Evolutionary conservation across 2,113 vertebrate species (phyloP).

Genomic region (Hippolais icterina): DNA sequence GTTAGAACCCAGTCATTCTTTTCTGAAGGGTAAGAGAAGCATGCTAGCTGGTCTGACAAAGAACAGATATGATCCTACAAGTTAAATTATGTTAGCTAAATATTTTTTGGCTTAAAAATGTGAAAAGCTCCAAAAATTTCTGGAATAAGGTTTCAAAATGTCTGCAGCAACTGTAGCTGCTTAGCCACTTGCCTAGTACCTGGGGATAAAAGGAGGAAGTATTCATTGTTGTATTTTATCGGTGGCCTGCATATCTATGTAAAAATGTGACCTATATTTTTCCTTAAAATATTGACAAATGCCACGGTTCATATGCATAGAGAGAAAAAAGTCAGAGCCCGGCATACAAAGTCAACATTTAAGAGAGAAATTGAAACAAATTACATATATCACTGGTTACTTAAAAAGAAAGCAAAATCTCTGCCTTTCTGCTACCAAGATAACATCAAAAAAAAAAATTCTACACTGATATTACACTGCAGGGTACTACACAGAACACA

Average conservation of each 20-base stretch:
- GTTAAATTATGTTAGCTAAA: neutral
- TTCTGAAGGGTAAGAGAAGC: neutral
- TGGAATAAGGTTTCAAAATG: neutral
- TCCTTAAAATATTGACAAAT: neutral
- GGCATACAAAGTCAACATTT: neutral
- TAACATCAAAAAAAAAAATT: constrained; percentile 26
- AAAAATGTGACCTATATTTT: neutral
- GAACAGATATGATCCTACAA: neutral
- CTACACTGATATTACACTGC: neutral
- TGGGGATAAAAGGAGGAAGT: neutral
- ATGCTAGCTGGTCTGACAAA: neutral
- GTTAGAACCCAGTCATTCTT: neutral
- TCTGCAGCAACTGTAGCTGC: neutral
- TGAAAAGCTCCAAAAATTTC: neutral
- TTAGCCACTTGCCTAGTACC: neutral
- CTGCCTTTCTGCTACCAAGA: neutral
- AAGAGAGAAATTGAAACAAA: neutral
- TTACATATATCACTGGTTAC: neutral
- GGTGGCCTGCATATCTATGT: neutral
- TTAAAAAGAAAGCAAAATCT: constrained; percentile 2
- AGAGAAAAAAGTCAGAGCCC: neutral
- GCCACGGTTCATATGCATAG: rapidly evolving
- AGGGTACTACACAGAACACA: neutral
- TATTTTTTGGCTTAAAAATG: neutral
- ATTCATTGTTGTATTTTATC: neutral